phyloP scores from a whole-genome alignment of 2,888 invertebrate genomes.

The Campoplex capitator region DNA sequence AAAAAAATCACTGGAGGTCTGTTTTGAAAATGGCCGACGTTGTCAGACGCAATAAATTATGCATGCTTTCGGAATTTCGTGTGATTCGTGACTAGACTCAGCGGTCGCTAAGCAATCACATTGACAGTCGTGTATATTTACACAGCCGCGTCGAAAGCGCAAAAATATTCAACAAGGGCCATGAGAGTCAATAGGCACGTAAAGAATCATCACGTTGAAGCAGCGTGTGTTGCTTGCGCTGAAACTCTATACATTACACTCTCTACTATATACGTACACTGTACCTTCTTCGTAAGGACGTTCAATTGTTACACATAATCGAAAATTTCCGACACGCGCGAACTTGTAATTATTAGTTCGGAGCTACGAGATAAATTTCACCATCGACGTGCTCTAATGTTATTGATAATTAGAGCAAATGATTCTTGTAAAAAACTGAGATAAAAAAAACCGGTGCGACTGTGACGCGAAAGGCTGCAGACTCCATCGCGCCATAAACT shows the following conservation, averaged over 20 bases:
- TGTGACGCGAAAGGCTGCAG: background rate
- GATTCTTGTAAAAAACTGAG: background rate
- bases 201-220: background rate
- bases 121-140: background rate
- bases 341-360: background rate
- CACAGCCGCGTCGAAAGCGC: background rate
- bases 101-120: background rate
- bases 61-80: background rate
- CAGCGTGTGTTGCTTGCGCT: background rate
- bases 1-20: slow-evolving; percentile 5
- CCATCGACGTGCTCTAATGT: background rate
- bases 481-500: slow-evolving; percentile 7
- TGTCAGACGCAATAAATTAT: background rate
- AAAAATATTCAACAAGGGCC: background rate
- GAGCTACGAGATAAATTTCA: background rate
- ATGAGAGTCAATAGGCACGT: background rate
- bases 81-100: background rate
- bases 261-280: background rate
- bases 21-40: slow-evolving; percentile 35
- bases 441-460: slow-evolving; percentile 12
- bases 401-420: background rate
- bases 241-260: background rate
- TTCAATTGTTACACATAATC: background rate
- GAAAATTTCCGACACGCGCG: background rate
- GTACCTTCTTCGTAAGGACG: slow-evolving; percentile 14